Evolutionary conservation across 2,888 invertebrate genomes (phyloP), one percentile per base, ranked within the genome.

Genomic region (Phyllotreta striolata): DNA sequence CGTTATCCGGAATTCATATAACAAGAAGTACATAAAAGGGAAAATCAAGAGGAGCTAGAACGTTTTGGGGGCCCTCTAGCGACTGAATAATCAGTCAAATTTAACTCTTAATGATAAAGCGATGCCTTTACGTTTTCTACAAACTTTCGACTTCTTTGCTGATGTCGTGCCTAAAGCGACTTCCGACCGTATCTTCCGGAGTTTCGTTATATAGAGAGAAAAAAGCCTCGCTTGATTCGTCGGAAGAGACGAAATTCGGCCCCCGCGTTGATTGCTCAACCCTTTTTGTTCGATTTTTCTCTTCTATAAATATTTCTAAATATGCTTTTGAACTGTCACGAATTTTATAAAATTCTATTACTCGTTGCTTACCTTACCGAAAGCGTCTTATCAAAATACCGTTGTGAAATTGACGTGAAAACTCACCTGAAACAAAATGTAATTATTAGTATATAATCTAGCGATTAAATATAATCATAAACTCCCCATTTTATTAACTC

Each of bases 61-160:
- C 38, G 13, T 47, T 38, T 14, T 14, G 10, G 39, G 12, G 13
- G 35, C 60, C 64, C 55, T 38, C 1, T 13, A 51, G 64, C 61
- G 9, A 24, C 61, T n/a, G 40, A 57, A 68, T 66, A 66, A 70
- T 68, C 66, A 68, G 64, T 70, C 58, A 70, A 63, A 67, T 66
- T 70, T 62, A 68, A 65, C 67, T 66, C 55, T 54, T 54, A 56
- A 63, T 68, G 68, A 70, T 62, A 68, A 65, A 66, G 56, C 60
- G 40, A 46, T 56, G 54, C 62, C 60, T 67, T 60, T 62, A 63
- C 61, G 62, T 67, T 64, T 65, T 63, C 40, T 44, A 49, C 39
- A 60, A 68, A 64, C 66, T 66, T 66, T 59, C 47, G 40, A 63
- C 60, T 60, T 57, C 65, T 63, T 58, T 57, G 68, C 62, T 62